Base-by-base conservation (phyloP, 2,113 vertebrate species). In the Stictonetta naevosa region DNA sequence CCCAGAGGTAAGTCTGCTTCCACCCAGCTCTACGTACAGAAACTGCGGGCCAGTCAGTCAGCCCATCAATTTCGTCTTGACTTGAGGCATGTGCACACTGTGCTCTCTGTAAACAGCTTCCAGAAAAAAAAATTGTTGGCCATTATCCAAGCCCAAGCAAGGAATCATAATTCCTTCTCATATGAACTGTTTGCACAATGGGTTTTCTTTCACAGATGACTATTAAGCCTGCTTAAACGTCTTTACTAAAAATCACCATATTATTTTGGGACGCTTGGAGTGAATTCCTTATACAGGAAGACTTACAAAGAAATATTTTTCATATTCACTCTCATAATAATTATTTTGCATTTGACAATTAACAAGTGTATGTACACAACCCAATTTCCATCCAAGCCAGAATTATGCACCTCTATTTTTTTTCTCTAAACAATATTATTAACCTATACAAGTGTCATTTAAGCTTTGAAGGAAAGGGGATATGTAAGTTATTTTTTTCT, bases 1-100 rank as follows among this genome's bases (percentile, higher is more conserved):
- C 85, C 74, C 95, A 93, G 71, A 86, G 97, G 98, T 98, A 91
- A 97, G 98, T 93, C 83, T 62, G 28, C 8, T 40, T 44, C 33
- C 33, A 52, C 50, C 50, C 25, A 56, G 4, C 31, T 94, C 82
- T 74, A 73, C 64, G 40, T 12, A 3, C 13, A 75, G 84, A 82
- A 90, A 68, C 86, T n/a, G 46, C 3, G 8, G 88, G 68, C 34
- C 22, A 34, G 6, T 59, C 86, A 34, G 23, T 75, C 91, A 67
- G 86, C 59, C 67, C 83, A 88, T 93, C 90, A 74, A 5, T 69
- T 91, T 25, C 79, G 20, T 23, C 77, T 56, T 11, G 26, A 82
- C 92, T 81, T 13, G 80, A 88, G 69, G 58, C 33, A 77, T 50
- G 75, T 29, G 81, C 73, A 44, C 78, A 25, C 64, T 31, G 10